phyloP scores from a whole-genome alignment of 1,140 invertebrate species.

The Megalonaias nervosa region DNA sequence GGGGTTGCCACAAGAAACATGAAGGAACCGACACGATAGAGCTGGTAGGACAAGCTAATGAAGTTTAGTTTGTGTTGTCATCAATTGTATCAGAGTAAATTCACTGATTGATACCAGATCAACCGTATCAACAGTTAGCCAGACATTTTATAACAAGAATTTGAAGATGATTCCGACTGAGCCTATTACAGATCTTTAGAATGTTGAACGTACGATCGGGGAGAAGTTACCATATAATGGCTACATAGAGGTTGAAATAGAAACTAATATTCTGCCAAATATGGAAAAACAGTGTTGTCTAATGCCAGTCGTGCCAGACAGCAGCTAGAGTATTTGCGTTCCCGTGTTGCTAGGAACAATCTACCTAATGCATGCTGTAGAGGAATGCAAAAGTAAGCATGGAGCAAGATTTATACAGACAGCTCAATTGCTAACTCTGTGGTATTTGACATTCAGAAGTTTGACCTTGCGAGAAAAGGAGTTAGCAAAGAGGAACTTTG shows the following conservation, averaged over 20 bases:
- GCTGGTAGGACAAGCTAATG: slow-evolving; percentile 7
- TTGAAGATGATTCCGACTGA: slow-evolving; percentile 8
- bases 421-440: slow-evolving; percentile 1
- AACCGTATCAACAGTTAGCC: not conserved
- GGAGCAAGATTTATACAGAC: slow-evolving; percentile 31
- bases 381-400: slow-evolving; percentile 18
- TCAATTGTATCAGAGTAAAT: slow-evolving; percentile 1
- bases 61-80: slow-evolving; percentile 7
- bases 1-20: not conserved
- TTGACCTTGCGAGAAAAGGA: not conserved
- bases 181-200: slow-evolving; percentile 10
- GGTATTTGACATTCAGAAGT: no score
- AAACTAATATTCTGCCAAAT: not conserved
- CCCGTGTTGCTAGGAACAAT: slow-evolving; percentile 30
- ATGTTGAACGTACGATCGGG: slow-evolving; percentile 25
- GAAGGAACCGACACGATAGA: not conserved
- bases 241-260: not conserved
- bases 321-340: slow-evolving; percentile 2
- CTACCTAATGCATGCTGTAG: slow-evolving; percentile 5
- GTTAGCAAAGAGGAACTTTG: slow-evolving; percentile 8
- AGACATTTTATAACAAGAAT: not conserved
- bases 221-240: no score
- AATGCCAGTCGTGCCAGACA: slow-evolving; percentile 16
- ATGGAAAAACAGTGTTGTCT: not conserved
- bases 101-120: slow-evolving; percentile 33